Base-by-base conservation (phyloP, 2,113 vertebrate species). In the Ceyx margarethae region DNA sequence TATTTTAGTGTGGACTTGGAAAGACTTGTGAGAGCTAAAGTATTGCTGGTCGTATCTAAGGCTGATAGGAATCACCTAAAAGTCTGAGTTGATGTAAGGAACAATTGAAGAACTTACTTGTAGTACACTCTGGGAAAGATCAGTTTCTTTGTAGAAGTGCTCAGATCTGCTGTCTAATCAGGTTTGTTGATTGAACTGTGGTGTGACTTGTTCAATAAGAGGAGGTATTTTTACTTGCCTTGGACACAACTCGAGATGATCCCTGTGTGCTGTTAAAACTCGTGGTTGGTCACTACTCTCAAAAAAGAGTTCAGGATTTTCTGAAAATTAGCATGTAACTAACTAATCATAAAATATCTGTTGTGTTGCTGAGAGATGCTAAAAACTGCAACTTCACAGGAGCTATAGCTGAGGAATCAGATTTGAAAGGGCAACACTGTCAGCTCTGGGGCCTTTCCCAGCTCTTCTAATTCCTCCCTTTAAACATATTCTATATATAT, bases 291-390 rank as follows among this genome's bases (percentile, higher is more conserved):
- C 31, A 29, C 53, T 20, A 57, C 10, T 25, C 11, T 66, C 21
- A 35, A 50, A 69, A 35, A 56, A 73, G 11, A 46, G 42, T 51
- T 75, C 26, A 18, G 1, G 72, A 12, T 48, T 76, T 65, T 42
- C 65, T 69, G 72, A 46, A 71, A 82, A 18, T 25, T 4, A n/a
- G 33, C 7, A 17, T 75, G 0, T 51, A 65, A 50, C 11, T 88
- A 46, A 35, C 13, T 40, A 65, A 43, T 54, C 8, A 7, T 65
- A 8, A 75, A 56, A 11, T 67, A 31, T 16, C 21, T 33, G 0
- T 31, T 17, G 15, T 50, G 29, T 42, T 76, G 5, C 4, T 0
- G 0, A 71, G 69, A 48, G 10, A 35, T 0, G 0, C 81, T 71
- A 53, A 29, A 50, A 81, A 33, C 8, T 37, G 31, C 53, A 60